A percentile compares a stretch with the other conserved stretches of the same genome.
Conservation (phyloP, 2,888 invertebrate species). For the Zygaena filipendulae region DNA sequence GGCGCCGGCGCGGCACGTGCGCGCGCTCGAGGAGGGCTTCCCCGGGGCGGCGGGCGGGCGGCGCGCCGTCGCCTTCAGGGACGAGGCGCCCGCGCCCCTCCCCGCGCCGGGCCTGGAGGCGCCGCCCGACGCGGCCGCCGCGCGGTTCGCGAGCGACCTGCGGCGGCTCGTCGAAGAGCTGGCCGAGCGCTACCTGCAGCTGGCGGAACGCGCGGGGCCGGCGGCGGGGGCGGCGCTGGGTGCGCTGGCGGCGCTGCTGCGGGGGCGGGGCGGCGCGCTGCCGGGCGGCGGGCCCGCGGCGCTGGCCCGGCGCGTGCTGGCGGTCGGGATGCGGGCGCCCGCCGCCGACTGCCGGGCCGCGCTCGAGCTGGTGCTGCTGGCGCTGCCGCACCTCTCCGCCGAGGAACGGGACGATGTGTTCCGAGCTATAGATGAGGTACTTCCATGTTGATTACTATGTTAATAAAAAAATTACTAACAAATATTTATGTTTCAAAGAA, state of each 20-base stretch:
- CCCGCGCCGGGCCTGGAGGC: slow-evolving; percentile 1
- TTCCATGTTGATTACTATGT: too few species aligned
- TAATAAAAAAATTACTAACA: too few species aligned
- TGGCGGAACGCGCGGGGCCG: slow-evolving; percentile 34
- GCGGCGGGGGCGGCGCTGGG: slow-evolving; percentile 42
- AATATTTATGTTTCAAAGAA: too few species aligned
- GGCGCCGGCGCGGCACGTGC: slow-evolving; percentile 16
- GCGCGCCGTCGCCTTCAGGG: slow-evolving; percentile 7
- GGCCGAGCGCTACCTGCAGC: slow-evolving; percentile 26
- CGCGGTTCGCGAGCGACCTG: not conserved
- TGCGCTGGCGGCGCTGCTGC: slow-evolving; percentile 9
- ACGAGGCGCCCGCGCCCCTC: slow-evolving; percentile 1
- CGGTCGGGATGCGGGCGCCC: slow-evolving; percentile 6
- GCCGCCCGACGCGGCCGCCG: not conserved
- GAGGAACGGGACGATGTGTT: too few species aligned
- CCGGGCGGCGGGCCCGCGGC: slow-evolving; percentile 5
- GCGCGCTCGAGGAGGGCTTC: slow-evolving; percentile 3
- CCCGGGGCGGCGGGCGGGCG: slow-evolving; percentile 2
- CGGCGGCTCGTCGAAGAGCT: too few species aligned
- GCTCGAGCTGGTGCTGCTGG: too few species aligned
- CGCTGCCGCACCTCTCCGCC: too few species aligned
- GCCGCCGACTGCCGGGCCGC: slow-evolving; percentile 20
- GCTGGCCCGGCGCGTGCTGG: slow-evolving; percentile 6
- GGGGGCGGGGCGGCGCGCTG: not conserved
- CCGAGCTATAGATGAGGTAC: too few species aligned